Evolutionary conservation across 2,797 vertebrate genomes (phyloP).

Genomic region (Brachymystax lenok): DNA sequence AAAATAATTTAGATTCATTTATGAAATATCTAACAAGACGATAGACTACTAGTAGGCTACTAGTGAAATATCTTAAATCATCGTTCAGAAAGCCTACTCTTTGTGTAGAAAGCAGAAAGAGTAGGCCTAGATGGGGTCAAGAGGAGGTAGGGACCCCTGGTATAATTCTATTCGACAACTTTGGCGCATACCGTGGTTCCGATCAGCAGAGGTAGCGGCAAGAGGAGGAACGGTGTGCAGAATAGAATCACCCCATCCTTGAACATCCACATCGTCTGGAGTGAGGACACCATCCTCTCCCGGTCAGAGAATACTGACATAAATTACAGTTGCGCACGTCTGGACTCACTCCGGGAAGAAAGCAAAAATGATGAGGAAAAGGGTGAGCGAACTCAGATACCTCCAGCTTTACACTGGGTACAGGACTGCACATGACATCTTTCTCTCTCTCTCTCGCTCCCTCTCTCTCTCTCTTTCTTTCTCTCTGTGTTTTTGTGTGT

Average conservation of each 20-base stretch:
- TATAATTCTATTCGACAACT: no score
- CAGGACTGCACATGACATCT: neutral
- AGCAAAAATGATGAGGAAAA: neutral
- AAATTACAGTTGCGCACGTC: neutral
- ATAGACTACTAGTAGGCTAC: no score
- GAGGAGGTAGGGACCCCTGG: no score
- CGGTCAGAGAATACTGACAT: neutral
- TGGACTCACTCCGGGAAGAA: neutral
- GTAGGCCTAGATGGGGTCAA: no score
- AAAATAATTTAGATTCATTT: no score
- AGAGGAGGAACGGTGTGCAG: conserved; percentile 69
- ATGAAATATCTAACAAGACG: no score
- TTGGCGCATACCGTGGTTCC: conserved; percentile 63
- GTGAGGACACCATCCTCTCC: conserved; percentile 58
- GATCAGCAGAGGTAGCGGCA: conserved; percentile 73
- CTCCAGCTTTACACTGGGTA: neutral
- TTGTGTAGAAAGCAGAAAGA: no score
- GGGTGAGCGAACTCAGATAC: neutral
- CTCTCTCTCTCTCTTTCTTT: no score
- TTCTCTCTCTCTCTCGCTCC: no score
- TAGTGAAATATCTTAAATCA: no score
- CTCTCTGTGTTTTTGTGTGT: no score
- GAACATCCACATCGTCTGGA: conserved; percentile 62
- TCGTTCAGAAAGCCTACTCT: no score
- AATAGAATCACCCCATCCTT: conserved; percentile 63